A percentile compares a stretch with the other conserved stretches of the same genome.
phyloP scores from a whole-genome alignment of 2,888 invertebrate genomes.

The Synergus itoensis region DNA sequence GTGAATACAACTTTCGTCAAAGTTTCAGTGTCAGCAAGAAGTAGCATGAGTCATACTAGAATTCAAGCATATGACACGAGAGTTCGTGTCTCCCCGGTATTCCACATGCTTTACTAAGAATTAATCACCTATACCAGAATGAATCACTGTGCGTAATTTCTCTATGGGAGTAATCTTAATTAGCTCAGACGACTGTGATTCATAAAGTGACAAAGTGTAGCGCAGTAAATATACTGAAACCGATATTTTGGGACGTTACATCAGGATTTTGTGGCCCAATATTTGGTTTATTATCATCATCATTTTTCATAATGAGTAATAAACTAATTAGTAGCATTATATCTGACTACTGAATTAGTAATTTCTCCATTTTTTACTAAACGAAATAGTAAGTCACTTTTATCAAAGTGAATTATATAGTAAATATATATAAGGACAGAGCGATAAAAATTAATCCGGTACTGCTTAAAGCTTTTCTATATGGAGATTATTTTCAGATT shows the following conservation, averaged over 20 bases:
- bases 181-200: constrained; percentile 19
- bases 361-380: no score
- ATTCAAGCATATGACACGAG: constrained; percentile 13
- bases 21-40: neutral
- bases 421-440: no score
- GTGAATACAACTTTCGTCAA: neutral
- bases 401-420: neutral
- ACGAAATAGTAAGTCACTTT: no score
- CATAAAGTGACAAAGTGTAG: neutral
- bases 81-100: constrained; percentile 51
- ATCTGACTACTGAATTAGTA: no score
- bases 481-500: neutral
- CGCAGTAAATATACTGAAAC: neutral
- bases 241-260: neutral
- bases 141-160: constrained; percentile 46
- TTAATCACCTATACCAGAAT: constrained; percentile 48
- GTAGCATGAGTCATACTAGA: constrained; percentile 25
- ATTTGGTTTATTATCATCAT: neutral
- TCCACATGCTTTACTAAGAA: constrained; percentile 52
- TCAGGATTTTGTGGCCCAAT: neutral
- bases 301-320: neutral
- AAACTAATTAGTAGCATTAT: no score
- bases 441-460: no score
- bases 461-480: no score
- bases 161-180: constrained; percentile 22